Percentiles rank a stretch among this genome's conserved stretches.
Conservation (phyloP, 2,888 invertebrate species). For the Trisateles emortualis region DNA sequence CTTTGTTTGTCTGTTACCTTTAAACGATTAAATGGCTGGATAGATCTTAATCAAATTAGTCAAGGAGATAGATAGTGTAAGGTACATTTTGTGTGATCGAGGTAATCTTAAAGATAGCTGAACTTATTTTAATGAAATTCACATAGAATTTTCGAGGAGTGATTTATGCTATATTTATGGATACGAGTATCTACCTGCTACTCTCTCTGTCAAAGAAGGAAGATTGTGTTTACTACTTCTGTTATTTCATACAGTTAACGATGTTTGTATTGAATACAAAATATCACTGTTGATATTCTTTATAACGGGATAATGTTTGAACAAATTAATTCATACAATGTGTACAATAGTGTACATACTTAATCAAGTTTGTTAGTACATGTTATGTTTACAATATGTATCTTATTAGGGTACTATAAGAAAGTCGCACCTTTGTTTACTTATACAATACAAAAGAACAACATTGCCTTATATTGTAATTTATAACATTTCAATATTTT, state of each 20-base stretch:
- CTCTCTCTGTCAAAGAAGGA: no score
- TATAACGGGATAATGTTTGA: constrained; percentile 30
- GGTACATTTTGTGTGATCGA: no score
- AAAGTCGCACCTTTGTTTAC: constrained; percentile 20
- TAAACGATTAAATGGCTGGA: no score
- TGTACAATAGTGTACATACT: constrained; percentile 25
- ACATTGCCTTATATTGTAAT: constrained; percentile 17
- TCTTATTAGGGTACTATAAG: constrained; percentile 20
- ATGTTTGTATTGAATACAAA: background rate
- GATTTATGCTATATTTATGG: no score
- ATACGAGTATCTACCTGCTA: no score
- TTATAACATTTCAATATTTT: constrained; percentile 20
- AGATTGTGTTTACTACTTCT: no score
- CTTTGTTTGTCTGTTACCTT: no score
- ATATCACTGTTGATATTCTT: background rate
- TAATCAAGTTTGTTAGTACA: constrained; percentile 23
- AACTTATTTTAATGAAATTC: no score
- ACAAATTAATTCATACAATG: constrained; percentile 40
- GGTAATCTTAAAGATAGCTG: no score
- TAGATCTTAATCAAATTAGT: no score
- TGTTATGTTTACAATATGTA: constrained; percentile 30
- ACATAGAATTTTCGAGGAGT: no score
- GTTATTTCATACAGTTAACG: background rate
- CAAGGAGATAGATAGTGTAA: no score
- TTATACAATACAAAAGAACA: constrained; percentile 13